Evolutionary conservation across 2,113 vertebrate genomes (phyloP).

Genomic region (Anarrhichthys ocellatus): DNA sequence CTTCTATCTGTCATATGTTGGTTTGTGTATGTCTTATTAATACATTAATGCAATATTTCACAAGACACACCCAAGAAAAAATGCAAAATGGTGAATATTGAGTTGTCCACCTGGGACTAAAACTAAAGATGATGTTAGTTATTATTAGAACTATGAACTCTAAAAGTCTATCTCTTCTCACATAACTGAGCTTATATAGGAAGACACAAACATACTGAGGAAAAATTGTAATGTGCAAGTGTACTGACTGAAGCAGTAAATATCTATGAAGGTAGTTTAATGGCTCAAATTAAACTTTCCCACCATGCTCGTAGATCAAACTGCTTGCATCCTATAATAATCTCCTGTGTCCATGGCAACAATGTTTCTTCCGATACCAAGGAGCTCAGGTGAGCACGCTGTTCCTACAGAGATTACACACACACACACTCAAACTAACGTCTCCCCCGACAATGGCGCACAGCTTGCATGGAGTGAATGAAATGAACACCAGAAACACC

Average conservation of each 20-base stretch:
- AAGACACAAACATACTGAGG: not conserved
- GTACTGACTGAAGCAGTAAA: not conserved
- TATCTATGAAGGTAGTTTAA: not conserved
- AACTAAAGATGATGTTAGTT: not conserved
- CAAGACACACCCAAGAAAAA: not conserved
- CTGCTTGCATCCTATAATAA: constrained; percentile 68
- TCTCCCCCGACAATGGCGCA: constrained; percentile 73
- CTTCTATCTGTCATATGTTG: constrained; percentile 43
- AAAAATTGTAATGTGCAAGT: not conserved
- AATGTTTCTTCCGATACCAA: constrained; percentile 59
- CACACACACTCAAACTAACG: constrained; percentile 34
- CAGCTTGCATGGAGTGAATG: constrained; percentile 73
- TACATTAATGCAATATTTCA: not conserved
- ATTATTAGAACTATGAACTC: not conserved
- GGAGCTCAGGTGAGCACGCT: constrained; percentile 67
- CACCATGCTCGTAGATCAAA: constrained; percentile 26
- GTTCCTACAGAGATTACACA: constrained; percentile 56
- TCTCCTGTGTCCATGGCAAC: constrained; percentile 72
- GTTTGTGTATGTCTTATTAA: not conserved
- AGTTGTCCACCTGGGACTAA: not conserved
- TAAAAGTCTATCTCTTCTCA: not conserved
- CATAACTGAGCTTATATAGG: not conserved
- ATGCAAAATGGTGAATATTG: not conserved
- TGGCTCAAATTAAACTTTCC: constrained; percentile 8
- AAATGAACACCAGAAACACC: constrained; percentile 78